These are phyloP conservation scores for Harpagifer antarcticus DNA, from an alignment of 2,797 vertebrate species.

Conservation along the genomic window DNA sequence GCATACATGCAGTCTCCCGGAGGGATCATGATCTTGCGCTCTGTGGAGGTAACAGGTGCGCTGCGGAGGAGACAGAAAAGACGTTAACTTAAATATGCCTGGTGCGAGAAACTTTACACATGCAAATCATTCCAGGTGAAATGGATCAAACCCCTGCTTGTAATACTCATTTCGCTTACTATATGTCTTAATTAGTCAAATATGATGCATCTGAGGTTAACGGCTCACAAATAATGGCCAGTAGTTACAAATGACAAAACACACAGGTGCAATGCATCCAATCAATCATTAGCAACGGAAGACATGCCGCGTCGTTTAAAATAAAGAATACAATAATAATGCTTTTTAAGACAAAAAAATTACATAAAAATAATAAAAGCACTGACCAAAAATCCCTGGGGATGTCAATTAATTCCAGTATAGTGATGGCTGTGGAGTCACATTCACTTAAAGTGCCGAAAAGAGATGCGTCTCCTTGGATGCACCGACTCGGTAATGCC, in stretches of 20 bases:
- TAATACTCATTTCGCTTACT: neutral
- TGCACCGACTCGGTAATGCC: conserved; percentile 63
- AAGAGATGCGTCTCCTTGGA: conserved; percentile 65
- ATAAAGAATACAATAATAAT: neutral
- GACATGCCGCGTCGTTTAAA: neutral
- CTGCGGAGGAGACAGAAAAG: conserved; percentile 62
- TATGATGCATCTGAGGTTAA: neutral
- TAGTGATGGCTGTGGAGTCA: conserved; percentile 67
- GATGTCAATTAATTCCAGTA: conserved; percentile 78
- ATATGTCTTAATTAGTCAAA: neutral
- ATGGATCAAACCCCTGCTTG: neutral
- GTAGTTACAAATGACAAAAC: neutral
- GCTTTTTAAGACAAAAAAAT: neutral
- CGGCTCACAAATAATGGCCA: neutral
- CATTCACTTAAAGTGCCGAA: conserved; percentile 69
- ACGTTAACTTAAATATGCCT: conserved; percentile 38
- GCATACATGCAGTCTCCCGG: conserved; percentile 97
- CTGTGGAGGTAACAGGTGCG: conserved; percentile 84
- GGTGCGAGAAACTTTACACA: conserved; percentile 13
- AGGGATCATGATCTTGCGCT: conserved; percentile 92
- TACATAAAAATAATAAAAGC: neutral
- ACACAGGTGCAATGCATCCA: neutral
- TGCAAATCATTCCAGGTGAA: neutral
- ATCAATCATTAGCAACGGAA: neutral
- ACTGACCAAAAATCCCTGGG: conserved; percentile 75